These are phyloP conservation scores for Urocolius indicus DNA, from an alignment of 2,113 vertebrate species.

Conservation along the genomic window DNA sequence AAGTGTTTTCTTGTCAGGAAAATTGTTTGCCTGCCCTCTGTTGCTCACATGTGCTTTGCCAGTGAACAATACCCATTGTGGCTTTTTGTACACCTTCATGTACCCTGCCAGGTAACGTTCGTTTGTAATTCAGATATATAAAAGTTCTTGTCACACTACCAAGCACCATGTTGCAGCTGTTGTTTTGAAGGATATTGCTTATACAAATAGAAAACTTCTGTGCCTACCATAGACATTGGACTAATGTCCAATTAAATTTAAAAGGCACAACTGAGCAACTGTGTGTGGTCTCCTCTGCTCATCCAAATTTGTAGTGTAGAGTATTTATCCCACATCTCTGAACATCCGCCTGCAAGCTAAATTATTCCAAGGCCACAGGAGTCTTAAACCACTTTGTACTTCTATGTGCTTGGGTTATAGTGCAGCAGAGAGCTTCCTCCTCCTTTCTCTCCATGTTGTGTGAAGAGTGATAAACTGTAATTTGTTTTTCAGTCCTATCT, in stretches of 20 bases:
- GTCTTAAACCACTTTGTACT: not conserved
- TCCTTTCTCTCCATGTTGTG: not conserved
- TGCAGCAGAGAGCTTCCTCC: not conserved
- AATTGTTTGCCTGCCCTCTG: slow-evolving; percentile 5
- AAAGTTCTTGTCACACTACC: not conserved
- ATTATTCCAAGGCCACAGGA: slow-evolving; percentile 10
- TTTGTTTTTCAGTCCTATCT: slow-evolving; percentile 16
- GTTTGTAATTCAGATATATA: slow-evolving; percentile 25
- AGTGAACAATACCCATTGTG: not conserved
- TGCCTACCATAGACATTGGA: not conserved
- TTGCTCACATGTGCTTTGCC: not conserved
- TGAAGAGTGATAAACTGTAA: slow-evolving; percentile 51
- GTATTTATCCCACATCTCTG: not conserved
- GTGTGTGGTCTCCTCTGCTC: slow-evolving; percentile 35
- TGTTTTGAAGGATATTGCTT: not conserved
- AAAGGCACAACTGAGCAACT: not conserved
- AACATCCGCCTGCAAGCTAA: slow-evolving; percentile 35
- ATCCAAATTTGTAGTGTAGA: not conserved
- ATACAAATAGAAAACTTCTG: not conserved
- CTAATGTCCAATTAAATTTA: not conserved
- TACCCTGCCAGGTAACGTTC: not conserved
- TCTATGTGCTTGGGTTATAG: not conserved
- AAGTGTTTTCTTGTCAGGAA: slow-evolving; percentile 42
- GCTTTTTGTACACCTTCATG: slow-evolving; percentile 22
- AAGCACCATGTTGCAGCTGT: not conserved